phyloP scores from a whole-genome alignment of 1,140 invertebrate species.

The Diplogasteroides magnus region DNA sequence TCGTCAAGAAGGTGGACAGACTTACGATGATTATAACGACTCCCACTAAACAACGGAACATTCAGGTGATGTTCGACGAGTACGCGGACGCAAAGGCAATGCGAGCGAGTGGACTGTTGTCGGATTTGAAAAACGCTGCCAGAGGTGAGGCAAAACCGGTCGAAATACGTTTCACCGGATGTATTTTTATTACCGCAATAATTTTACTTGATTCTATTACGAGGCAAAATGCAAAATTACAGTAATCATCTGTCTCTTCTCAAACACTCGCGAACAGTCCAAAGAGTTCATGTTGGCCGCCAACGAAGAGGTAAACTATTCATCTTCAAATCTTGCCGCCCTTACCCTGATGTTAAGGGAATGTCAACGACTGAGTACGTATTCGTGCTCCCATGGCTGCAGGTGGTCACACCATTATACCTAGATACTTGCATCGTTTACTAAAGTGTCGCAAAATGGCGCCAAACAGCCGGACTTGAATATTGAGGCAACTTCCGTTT shows the following conservation, averaged over 20 bases:
- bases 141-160: constrained; percentile 46
- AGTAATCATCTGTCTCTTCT: constrained; percentile 54
- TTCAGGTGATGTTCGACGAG: constrained; percentile 43
- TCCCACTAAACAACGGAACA: too few species aligned
- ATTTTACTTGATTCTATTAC: constrained; percentile 13
- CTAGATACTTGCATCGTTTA: too few species aligned
- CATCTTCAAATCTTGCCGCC: too few species aligned
- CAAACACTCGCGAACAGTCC: constrained; percentile 48
- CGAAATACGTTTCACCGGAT: too few species aligned
- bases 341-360: too few species aligned
- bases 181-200: neutral
- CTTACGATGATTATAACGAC: neutral
- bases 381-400: constrained; percentile 50
- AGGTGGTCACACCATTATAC: too few species aligned
- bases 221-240: constrained; percentile 7
- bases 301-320: too few species aligned
- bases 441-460: neutral
- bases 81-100: constrained; percentile 43
- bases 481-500: too few species aligned
- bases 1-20: constrained; percentile 41
- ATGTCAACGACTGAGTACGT: constrained; percentile 49
- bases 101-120: constrained; percentile 37
- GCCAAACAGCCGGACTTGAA: too few species aligned
- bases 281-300: constrained; percentile 51
- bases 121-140: constrained; percentile 40